Conservation (phyloP, 2,113 vertebrate species). For the Carassius carassius region DNA sequence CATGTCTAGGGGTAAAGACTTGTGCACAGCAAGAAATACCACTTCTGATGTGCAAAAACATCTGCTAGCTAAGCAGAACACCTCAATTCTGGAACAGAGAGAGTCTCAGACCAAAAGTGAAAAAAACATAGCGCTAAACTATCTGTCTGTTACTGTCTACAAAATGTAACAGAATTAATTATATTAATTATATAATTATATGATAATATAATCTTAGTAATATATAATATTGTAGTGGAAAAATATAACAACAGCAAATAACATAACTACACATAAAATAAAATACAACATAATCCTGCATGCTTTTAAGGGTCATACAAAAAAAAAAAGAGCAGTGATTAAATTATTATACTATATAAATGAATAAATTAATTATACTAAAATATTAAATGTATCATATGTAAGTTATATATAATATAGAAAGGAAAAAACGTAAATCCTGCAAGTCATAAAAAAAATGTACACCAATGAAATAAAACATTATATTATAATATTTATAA, state of each 20-base stretch:
- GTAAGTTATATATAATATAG: no score
- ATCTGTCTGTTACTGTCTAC: background rate
- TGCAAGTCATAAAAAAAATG: no score
- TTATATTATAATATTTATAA: no score
- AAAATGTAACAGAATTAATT: background rate
- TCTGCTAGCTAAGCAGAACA: background rate
- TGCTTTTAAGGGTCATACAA: no score
- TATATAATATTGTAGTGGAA: background rate
- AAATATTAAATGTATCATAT: no score
- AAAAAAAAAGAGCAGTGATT: no score
- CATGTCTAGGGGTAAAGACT: background rate
- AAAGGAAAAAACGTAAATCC: no score
- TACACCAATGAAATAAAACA: no score
- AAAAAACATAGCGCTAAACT: background rate
- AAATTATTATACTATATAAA: no score
- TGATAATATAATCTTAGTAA: background rate
- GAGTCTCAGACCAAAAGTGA: background rate
- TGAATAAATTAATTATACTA: no score
- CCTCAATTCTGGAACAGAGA: background rate
- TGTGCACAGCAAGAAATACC: background rate
- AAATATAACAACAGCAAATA: background rate
- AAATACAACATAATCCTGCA: no score
- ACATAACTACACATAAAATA: no score
- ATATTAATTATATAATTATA: background rate
- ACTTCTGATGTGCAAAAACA: conserved; percentile 7